phyloP scores from a whole-genome alignment of 2,888 invertebrate species.

The Amphipoea lucens region DNA sequence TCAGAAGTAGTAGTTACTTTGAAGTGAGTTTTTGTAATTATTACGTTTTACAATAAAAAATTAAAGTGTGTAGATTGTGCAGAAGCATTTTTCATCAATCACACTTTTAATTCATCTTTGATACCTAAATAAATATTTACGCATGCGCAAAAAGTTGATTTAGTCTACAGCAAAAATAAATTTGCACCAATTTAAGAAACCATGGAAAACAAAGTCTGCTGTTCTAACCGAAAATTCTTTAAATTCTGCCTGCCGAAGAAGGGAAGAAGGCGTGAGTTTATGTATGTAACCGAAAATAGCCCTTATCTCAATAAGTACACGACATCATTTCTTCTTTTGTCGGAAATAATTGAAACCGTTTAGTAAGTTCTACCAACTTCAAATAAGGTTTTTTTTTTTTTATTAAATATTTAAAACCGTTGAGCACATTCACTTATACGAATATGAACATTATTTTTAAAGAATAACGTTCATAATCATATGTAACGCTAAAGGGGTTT shows the following conservation, averaged over 20 bases:
- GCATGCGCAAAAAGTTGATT: neutral
- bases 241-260: neutral
- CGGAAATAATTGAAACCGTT: too few species aligned
- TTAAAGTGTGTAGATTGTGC: neutral
- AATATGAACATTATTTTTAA: neutral
- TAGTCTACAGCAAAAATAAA: neutral
- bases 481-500: too few species aligned
- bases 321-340: neutral
- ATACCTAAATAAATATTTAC: too few species aligned
- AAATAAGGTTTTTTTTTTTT: neutral
- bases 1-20: neutral
- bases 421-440: neutral
- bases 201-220: neutral
- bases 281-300: neutral
- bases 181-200: neutral
- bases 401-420: too few species aligned
- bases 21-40: neutral
- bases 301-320: neutral
- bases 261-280: too few species aligned
- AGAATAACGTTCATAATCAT: neutral
- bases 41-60: neutral
- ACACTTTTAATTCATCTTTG: neutral
- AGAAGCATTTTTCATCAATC: conserved; percentile 1
- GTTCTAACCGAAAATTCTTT: neutral
- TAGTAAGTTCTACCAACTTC: neutral